Evolutionary conservation across 2,888 invertebrate species (phyloP).

Genomic region (Julus scandinavius): DNA sequence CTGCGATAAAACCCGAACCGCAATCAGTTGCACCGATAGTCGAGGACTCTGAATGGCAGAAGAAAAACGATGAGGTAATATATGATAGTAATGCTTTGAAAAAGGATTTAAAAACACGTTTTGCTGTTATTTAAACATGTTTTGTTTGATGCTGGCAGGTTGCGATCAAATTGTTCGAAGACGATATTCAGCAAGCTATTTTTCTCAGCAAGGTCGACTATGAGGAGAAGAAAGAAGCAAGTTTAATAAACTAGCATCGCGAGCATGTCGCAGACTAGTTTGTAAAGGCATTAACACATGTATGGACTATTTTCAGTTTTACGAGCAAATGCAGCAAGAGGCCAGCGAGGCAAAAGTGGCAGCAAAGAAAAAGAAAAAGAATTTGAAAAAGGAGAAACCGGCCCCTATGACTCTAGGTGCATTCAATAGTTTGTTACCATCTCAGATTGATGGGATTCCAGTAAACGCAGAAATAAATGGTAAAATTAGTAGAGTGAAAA

Average conservation of each 20-base stretch:
- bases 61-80: slow-evolving; percentile 53
- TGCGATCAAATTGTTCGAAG: slow-evolving; percentile 72
- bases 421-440: slow-evolving; percentile 11
- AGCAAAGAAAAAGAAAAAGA: slow-evolving; percentile 50
- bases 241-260: neutral
- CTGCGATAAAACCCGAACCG: neutral
- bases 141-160: slow-evolving; percentile 63
- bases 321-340: slow-evolving; percentile 47
- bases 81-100: neutral
- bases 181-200: slow-evolving; percentile 75
- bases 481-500: neutral
- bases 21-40: neutral
- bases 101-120: neutral
- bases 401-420: neutral
- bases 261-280: neutral
- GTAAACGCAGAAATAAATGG: neutral
- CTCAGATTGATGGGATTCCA: neutral
- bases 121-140: slow-evolving; percentile 24
- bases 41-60: slow-evolving; percentile 40
- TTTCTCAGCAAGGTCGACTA: slow-evolving; percentile 78
- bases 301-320: slow-evolving; percentile 43
- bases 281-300: neutral
- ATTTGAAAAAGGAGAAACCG: slow-evolving; percentile 44
- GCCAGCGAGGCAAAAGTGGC: slow-evolving; percentile 12
- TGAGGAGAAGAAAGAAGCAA: slow-evolving; percentile 72